Evolutionary conservation across 2,797 vertebrate species (phyloP).

Genomic region (Avahi laniger): DNA sequence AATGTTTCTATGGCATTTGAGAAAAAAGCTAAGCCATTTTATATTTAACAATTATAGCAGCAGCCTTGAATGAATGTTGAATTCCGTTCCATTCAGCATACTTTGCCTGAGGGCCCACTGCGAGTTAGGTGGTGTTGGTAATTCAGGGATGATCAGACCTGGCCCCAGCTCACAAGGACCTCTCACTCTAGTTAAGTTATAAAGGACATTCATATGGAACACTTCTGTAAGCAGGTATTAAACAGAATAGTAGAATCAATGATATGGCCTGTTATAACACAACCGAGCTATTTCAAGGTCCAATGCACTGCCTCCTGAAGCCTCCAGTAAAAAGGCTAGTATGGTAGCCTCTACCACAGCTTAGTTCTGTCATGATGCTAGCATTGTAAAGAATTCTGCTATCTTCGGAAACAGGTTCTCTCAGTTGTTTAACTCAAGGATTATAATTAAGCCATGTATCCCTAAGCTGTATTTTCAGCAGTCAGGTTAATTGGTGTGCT

Average conservation of each 20-base stretch:
- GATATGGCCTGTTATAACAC: background rate
- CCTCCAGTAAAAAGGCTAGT: background rate
- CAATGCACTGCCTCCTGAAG: background rate
- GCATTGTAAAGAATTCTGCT: background rate
- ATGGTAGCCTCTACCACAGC: background rate
- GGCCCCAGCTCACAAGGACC: background rate
- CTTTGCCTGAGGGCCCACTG: background rate
- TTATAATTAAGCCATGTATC: background rate
- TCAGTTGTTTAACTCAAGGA: background rate
- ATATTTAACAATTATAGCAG: constrained; percentile 22
- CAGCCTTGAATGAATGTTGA: constrained; percentile 16
- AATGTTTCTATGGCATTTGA: constrained; percentile 9
- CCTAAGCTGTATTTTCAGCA: constrained; percentile 24
- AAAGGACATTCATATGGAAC: background rate
- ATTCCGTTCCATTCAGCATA: background rate
- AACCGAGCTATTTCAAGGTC: background rate
- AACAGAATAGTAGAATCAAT: background rate
- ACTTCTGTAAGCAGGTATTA: background rate
- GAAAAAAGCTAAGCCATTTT: constrained; percentile 40
- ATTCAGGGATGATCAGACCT: background rate
- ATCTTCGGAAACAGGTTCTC: background rate
- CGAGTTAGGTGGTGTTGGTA: background rate
- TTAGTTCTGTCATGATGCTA: background rate
- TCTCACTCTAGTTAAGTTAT: background rate
- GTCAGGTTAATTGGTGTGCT: background rate